phyloP scores from a whole-genome alignment of 2,113 vertebrate species.

The Gallinago media region DNA sequence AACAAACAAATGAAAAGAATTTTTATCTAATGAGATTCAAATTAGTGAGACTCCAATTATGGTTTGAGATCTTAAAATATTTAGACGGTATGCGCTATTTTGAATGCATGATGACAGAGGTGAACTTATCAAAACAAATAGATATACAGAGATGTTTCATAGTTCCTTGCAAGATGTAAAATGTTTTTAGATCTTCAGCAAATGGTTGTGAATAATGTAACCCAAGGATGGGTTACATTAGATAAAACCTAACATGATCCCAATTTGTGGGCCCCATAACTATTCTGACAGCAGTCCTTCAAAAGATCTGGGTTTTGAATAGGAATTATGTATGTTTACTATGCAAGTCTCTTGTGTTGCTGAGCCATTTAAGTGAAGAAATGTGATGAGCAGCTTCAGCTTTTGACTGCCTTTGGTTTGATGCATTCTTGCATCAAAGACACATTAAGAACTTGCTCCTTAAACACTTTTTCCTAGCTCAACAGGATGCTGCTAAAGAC shows the following conservation, averaged over 20 bases:
- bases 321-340: not conserved
- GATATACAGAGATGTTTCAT: not conserved
- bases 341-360: not conserved
- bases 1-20: slow-evolving; percentile 25
- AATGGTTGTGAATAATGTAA: not conserved
- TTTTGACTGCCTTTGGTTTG: not conserved
- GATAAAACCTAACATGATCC: not conserved
- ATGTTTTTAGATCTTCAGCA: not conserved
- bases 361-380: not conserved
- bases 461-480: not conserved
- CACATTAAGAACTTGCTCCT: not conserved
- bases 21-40: slow-evolving; percentile 18
- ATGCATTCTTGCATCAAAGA: not conserved
- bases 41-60: not conserved
- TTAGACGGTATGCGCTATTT: not conserved
- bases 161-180: not conserved
- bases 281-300: not conserved
- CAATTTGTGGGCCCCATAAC: not conserved
- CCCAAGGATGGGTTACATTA: not conserved
- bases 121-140: not conserved
- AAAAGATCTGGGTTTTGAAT: not conserved
- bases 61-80: not conserved
- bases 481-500: not conserved
- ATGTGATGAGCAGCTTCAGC: not conserved
- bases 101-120: not conserved